These are phyloP conservation scores for Dryas iulia DNA, from an alignment of 1,140 invertebrate genomes.

Conservation along the genomic window DNA sequence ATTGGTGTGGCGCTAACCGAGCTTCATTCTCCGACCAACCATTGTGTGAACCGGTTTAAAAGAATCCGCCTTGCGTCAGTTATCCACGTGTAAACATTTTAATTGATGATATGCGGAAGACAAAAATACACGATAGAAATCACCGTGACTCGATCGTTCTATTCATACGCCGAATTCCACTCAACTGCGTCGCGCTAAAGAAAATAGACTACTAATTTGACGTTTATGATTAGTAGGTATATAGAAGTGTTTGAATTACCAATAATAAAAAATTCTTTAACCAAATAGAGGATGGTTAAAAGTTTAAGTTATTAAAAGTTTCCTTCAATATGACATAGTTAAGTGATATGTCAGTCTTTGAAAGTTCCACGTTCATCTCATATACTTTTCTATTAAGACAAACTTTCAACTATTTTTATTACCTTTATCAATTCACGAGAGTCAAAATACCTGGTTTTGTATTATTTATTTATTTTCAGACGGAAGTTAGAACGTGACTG, in stretches of 20 bases:
- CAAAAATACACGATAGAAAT: slow-evolving; percentile 61
- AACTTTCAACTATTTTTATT: too few species aligned
- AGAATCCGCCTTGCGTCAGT: slow-evolving; percentile 69
- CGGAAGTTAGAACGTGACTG: too few species aligned
- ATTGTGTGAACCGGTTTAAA: slow-evolving; percentile 64
- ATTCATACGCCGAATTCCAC: slow-evolving; percentile 34
- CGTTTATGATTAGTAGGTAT: slow-evolving; percentile 15
- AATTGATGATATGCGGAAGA: slow-evolving; percentile 78
- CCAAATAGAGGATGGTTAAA: too few species aligned
- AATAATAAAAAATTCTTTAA: too few species aligned
- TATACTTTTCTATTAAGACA: too few species aligned
- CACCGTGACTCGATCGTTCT: slow-evolving; percentile 44
- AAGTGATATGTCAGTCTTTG: too few species aligned
- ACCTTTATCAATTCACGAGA: too few species aligned
- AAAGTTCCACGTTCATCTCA: too few species aligned
- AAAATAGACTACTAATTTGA: slow-evolving; percentile 6
- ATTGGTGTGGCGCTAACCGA: slow-evolving; percentile 60
- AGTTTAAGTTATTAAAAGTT: too few species aligned
- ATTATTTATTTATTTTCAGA: too few species aligned
- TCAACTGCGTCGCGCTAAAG: slow-evolving; percentile 6
- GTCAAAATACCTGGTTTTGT: too few species aligned
- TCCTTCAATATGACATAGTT: too few species aligned
- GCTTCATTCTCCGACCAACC: slow-evolving; percentile 57
- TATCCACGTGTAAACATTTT: slow-evolving; percentile 75
- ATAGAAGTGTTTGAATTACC: slow-evolving; percentile 1